phyloP scores from a whole-genome alignment of 2,888 invertebrate genomes.

The Esperia sulphurella region DNA sequence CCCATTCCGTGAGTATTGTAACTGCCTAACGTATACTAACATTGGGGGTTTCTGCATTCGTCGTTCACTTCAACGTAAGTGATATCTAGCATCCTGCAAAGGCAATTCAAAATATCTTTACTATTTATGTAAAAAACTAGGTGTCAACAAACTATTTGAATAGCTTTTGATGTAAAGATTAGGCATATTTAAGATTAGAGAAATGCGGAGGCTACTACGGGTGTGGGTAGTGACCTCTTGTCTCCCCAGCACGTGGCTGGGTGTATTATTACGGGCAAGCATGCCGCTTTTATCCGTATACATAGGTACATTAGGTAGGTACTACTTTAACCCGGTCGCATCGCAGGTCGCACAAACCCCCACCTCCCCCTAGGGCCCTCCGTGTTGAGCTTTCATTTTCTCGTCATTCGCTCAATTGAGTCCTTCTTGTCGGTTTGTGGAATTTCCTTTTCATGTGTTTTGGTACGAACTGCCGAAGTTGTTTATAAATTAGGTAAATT shows the following conservation, averaged over 20 bases:
- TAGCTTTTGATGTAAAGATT: conserved; percentile 4
- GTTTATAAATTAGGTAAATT: conserved; percentile 14
- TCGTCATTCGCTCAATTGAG: conserved; percentile 30
- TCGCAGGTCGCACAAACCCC: conserved; percentile 2
- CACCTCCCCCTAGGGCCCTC: conserved; percentile 17
- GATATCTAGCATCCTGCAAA: no score
- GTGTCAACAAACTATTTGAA: conserved; percentile 4
- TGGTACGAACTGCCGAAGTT: conserved; percentile 5
- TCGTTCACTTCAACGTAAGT: no score
- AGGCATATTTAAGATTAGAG: conserved; percentile 24
- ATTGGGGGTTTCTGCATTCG: not conserved
- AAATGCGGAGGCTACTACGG: conserved; percentile 25
- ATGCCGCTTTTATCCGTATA: conserved; percentile 8
- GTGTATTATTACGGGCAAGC: conserved; percentile 12
- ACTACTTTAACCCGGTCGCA: conserved; percentile 5
- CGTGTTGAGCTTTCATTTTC: conserved; percentile 44
- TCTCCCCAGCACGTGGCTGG: conserved; percentile 38
- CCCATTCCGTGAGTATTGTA: not conserved
- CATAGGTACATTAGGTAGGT: conserved; percentile 2
- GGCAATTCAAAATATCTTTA: no score
- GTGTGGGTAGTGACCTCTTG: conserved; percentile 36
- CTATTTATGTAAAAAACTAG: no score
- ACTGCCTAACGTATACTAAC: not conserved
- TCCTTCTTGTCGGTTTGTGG: conserved; percentile 14
- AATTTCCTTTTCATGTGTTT: conserved; percentile 14